Conservation (phyloP, 2,888 invertebrate species). For the Leptinotarsa juncta region DNA sequence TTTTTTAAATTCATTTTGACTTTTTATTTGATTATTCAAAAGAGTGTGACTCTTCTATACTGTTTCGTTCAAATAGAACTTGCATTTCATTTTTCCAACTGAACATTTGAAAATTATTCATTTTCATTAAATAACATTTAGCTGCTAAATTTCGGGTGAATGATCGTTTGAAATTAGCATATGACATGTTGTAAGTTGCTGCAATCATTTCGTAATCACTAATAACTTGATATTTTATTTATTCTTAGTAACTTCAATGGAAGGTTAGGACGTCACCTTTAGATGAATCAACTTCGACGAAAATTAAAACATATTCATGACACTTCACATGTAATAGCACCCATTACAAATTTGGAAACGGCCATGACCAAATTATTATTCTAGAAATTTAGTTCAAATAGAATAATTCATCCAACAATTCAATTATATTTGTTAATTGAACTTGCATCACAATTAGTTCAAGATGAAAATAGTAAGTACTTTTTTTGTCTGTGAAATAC, state of each 20-base stretch:
- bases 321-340: neutral
- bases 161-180: neutral
- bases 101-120: no score
- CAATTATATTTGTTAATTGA: neutral
- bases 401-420: neutral
- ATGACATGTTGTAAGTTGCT: neutral
- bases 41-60: no score
- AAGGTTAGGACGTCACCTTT: neutral
- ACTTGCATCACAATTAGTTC: neutral
- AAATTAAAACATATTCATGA: constrained; percentile 2
- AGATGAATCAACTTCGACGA: neutral
- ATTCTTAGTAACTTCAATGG: neutral
- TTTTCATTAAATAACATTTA: no score
- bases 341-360: neutral
- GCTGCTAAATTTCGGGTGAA: neutral
- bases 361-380: constrained; percentile 15
- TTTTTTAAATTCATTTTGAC: no score
- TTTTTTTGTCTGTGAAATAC: no score
- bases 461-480: no score
- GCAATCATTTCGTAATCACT: neutral
- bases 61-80: no score
- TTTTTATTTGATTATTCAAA: no score
- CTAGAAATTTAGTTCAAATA: constrained; percentile 3
- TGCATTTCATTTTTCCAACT: no score
- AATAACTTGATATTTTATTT: neutral